phyloP scores from a whole-genome alignment of 1,140 invertebrate species.

The Sitobion miscanthi region DNA sequence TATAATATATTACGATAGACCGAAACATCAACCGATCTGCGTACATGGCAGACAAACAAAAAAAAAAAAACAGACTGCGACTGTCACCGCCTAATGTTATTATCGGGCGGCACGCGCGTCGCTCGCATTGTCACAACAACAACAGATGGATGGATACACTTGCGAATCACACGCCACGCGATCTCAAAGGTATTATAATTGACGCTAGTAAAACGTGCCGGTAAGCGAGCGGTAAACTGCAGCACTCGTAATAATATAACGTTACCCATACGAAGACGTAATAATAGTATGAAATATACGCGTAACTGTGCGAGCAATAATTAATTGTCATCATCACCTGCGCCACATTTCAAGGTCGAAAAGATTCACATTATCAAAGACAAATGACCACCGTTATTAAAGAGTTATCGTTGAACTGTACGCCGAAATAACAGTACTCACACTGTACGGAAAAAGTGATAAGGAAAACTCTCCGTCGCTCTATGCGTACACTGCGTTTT shows the following conservation, averaged over 20 bases:
- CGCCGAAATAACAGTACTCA: background rate
- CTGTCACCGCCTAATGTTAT: background rate
- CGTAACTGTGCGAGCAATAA: no score
- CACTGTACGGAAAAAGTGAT: background rate
- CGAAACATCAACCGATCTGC: background rate
- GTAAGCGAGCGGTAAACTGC: background rate
- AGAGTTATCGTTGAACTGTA: background rate
- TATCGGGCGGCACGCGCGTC: background rate
- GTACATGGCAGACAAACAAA: background rate
- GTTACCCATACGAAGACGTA: background rate
- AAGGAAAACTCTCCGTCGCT: background rate
- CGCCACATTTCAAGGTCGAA: background rate
- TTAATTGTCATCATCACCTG: no score
- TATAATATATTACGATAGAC: background rate
- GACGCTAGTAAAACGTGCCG: background rate
- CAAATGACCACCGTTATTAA: background rate
- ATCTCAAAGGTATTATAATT: background rate
- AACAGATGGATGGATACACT: background rate
- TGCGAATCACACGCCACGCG: background rate
- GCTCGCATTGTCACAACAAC: background rate
- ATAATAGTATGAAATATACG: no score
- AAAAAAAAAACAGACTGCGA: background rate
- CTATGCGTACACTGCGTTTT: background rate
- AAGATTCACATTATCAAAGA: background rate
- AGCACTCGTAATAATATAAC: background rate